Evolutionary conservation across 2,113 vertebrate genomes (phyloP), one percentile per base, ranked within the genome.

Genomic region (Pseudolaguvia tuberculata): DNA sequence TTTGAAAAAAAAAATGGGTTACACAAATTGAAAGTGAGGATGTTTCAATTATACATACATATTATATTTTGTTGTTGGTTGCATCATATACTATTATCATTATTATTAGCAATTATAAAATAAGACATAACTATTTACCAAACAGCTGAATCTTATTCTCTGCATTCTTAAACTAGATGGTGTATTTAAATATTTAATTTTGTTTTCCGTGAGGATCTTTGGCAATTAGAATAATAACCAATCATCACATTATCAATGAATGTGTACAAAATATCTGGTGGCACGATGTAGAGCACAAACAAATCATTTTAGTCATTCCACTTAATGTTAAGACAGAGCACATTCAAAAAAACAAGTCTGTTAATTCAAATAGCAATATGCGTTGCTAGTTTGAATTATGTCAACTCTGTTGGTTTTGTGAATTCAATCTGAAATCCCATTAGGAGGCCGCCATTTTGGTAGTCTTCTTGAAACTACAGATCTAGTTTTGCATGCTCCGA

Each of bases 181-280:
- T 81, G 73, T 27, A 75, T 70, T 79, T 65, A 31, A 59, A 57
- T 57, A 56, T 70, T 66, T 55, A 63, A 75, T 50, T 18, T 61
- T 61, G 12, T 82, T 53, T 52, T 84, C 51, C 79, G 78, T 77
- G 83, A 79, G 84, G 70, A 81, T 92, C 93, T 95, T 93, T 94
- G 92, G 92, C 91, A 91, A 91, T 84, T 85, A 55, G 76, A 78
- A 48, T 85, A 87, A 86, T 69, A 80, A 84, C 81, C 81, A 78
- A 83, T 82, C 79, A 27, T 62, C 69, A 79, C 78, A 80, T 84
- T 66, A 81, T 80, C 72, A 76, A 78, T 81, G 81, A 82, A 65
- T 72, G 75, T 78, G 68, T 76, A 73, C 75, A 81, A 82, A 80
- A 78, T 74, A 78, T 72, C 74, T 72, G 67, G 35, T 73, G 53